Evolutionary conservation across 92 coral and sea anemone species (phyloP), one percentile per base, ranked within the genome.

Genomic region (Blastomussa wellsi): DNA sequence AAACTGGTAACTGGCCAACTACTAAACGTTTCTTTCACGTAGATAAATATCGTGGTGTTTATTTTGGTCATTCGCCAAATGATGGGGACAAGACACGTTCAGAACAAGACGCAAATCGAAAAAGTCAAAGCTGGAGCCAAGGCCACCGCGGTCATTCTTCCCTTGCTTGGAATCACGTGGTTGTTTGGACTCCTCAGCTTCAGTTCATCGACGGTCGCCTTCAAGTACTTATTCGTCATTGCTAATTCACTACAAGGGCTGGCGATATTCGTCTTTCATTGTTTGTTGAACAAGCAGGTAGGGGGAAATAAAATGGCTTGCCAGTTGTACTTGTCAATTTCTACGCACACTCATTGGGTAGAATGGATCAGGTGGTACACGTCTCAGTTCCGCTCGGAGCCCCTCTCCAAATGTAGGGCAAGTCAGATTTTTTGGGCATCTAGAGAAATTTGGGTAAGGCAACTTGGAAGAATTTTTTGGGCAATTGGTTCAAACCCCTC

Each of bases 131-230:
- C 95, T 57, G 98, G 98, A 3, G 93, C 94, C 88, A 94, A 94
- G 93, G 98, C 98, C 77, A 76, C 95, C 38, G 98, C 97, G 19
- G 95, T 94, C 42, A 84, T 94, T 41, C 93, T 96, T 84, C 98
- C 98, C 44, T 83, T 95, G 52, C 98, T 95, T 53, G 98, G 98
- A 10, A 75, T 90, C 89, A 94, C 98, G 77, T 96, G 98, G 98
- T 59, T 96, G 74, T 96, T 96, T 79, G 98, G 98, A 22, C 88
- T 96, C 79, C 79, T 96, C 79, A 90, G 95, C 71, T 90, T 96
- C 84, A 95, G 84, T 76, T 82, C 95, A 39, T 92, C 89, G 17
- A 91, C 96, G 1, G 72, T 96, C 71, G 90, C 92, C 82, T 87
- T 96, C 86, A 90, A 92, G 82, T 96, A 92, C 81, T 79, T 94